phyloP scores from a whole-genome alignment of 53 echinoderm and acorn worm genomes.

The Astropecten irregularis region DNA sequence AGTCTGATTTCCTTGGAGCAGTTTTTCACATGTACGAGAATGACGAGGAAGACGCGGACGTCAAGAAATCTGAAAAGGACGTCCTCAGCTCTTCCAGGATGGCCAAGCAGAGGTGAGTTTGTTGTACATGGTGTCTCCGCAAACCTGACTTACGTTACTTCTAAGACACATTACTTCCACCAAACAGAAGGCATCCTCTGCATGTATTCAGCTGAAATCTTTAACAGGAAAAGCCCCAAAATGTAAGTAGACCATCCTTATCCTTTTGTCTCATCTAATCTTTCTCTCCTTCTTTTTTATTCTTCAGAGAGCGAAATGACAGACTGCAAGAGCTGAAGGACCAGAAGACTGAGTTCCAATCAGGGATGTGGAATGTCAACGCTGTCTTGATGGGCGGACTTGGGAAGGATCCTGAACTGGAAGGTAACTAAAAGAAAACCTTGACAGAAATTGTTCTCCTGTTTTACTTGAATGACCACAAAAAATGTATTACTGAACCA shows the following conservation, averaged over 20 bases:
- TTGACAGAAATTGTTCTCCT: too few relatives aligned
- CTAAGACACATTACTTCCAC: too few relatives aligned
- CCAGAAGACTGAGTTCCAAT: conserved; percentile 81
- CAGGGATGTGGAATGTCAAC: conserved; percentile 93
- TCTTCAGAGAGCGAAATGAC: conserved; percentile 65
- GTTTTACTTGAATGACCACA: too few relatives aligned
- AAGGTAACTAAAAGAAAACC: too few relatives aligned
- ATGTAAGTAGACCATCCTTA: too few relatives aligned
- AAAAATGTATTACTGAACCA: too few relatives aligned
- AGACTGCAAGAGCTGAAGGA: conserved; percentile 66
- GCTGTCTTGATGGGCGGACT: conserved; percentile 88
- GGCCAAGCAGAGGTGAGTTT: conserved; percentile 61
- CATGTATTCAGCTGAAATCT: too few relatives aligned
- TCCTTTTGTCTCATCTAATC: too few relatives aligned
- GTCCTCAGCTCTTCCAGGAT: conserved; percentile 65
- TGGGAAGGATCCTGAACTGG: conserved; percentile 89
- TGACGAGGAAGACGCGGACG: conserved; percentile 60
- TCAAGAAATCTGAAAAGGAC: conserved; percentile 43
- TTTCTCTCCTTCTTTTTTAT: too few relatives aligned
- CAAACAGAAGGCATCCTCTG: too few relatives aligned
- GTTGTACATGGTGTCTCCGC: too few relatives aligned
- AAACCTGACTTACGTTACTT: neutral
- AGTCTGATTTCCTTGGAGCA: conserved; percentile 84
- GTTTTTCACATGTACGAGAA: conserved; percentile 92
- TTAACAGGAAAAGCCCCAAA: too few relatives aligned